Evolutionary conservation across 1,140 invertebrate genomes (phyloP).

Genomic region (Harpegnathos saltator): DNA sequence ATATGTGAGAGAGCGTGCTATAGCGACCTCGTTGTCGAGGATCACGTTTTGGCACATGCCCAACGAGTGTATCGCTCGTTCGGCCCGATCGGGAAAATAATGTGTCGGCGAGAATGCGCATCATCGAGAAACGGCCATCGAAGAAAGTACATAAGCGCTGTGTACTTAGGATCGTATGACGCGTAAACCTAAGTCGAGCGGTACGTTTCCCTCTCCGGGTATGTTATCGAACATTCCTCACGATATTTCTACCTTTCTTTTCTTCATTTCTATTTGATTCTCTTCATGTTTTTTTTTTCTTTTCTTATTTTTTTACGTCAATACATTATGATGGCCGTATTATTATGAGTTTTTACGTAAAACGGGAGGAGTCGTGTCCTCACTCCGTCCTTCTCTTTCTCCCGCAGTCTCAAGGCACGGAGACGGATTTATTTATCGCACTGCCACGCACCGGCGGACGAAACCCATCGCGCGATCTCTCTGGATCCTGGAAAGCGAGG

Average conservation of each 20-base stretch:
- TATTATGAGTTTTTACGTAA: too few species aligned
- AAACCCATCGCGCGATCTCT: conserved; percentile 26
- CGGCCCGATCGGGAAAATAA: conserved; percentile 25
- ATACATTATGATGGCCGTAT: too few species aligned
- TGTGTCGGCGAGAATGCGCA: conserved; percentile 23
- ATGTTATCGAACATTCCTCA: neutral
- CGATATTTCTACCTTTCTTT: too few species aligned
- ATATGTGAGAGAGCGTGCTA: conserved; percentile 57
- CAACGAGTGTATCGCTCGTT: conserved; percentile 51
- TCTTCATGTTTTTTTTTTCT: too few species aligned
- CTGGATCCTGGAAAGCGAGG: conserved; percentile 1
- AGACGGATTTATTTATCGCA: neutral
- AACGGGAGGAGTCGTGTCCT: too few species aligned
- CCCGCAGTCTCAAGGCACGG: neutral
- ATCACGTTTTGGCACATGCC: conserved; percentile 59
- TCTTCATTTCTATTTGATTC: too few species aligned
- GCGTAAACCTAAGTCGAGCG: neutral
- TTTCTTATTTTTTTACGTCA: too few species aligned
- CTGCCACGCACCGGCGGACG: neutral
- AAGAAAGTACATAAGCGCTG: neutral
- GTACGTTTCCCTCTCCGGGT: neutral
- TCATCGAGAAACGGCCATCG: conserved; percentile 9
- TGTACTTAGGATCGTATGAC: neutral
- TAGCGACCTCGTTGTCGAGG: conserved; percentile 64
- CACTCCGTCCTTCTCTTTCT: too few species aligned